Conservation (phyloP, 1,140 invertebrate genomes). For the Camponotus vicinus region DNA sequence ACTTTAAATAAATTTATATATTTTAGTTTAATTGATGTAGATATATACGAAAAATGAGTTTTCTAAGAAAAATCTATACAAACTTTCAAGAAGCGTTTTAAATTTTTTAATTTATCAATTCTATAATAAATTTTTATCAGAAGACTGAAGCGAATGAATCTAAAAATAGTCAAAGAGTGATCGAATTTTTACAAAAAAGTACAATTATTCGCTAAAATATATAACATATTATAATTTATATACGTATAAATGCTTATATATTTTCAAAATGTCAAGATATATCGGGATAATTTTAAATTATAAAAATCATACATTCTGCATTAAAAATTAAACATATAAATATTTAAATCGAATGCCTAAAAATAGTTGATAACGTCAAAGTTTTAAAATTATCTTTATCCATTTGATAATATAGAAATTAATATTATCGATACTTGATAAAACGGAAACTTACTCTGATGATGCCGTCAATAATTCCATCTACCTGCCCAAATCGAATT, state of each 20-base stretch:
- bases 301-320: background rate
- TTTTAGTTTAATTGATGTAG: background rate
- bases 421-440: too few species aligned
- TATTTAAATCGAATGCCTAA: background rate
- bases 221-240: background rate
- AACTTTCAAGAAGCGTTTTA: background rate
- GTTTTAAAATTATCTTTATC: background rate
- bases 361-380: constrained; percentile 13
- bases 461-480: too few species aligned
- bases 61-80: background rate
- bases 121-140: too few species aligned
- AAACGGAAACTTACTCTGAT: too few species aligned
- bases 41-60: background rate
- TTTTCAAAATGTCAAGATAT: background rate
- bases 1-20: background rate
- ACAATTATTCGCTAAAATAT: background rate
- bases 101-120: constrained; percentile 1
- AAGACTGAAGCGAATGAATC: too few species aligned
- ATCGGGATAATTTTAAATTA: background rate
- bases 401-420: too few species aligned
- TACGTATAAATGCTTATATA: background rate
- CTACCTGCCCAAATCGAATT: too few species aligned
- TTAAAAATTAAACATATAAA: too few species aligned
- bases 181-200: background rate
- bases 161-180: background rate